Conservation (phyloP, 2,888 invertebrate genomes). For the Volucella bombylans region DNA sequence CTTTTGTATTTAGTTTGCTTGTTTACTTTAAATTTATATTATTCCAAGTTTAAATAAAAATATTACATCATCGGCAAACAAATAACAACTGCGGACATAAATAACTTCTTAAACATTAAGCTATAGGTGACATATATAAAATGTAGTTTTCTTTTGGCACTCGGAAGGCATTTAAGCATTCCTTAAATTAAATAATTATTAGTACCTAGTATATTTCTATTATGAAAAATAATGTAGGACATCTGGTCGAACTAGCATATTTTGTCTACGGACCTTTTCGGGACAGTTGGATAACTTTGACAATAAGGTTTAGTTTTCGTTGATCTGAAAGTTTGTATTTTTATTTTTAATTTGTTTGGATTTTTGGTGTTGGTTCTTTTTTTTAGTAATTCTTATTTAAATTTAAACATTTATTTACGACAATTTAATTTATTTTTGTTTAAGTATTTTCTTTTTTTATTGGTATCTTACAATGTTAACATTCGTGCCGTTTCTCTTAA, state of each 20-base stretch:
- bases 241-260: too few relatives aligned
- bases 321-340: slow-evolving; percentile 50
- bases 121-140: too few relatives aligned
- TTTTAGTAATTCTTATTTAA: slow-evolving; percentile 28
- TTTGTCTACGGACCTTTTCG: background rate
- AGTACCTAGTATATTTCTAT: too few relatives aligned
- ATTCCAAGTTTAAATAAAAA: slow-evolving; percentile 26
- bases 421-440: slow-evolving; percentile 11
- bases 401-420: slow-evolving; percentile 42
- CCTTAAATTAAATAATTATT: too few relatives aligned
- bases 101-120: slow-evolving; percentile 5
- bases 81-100: slow-evolving; percentile 47
- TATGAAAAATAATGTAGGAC: too few relatives aligned
- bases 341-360: slow-evolving; percentile 14
- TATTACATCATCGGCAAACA: slow-evolving; percentile 31
- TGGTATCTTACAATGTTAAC: slow-evolving; percentile 67
- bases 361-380: slow-evolving; percentile 3
- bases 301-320: slow-evolving; percentile 44
- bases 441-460: slow-evolving; percentile 6
- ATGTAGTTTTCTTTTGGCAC: background rate
- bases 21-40: slow-evolving; percentile 30
- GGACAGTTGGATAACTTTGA: background rate
- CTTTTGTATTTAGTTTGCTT: slow-evolving; percentile 25
- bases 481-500: slow-evolving; percentile 40
- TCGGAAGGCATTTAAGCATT: too few relatives aligned